Evolutionary conservation across 2,797 vertebrate genomes (phyloP).

Genomic region (Syngnathus acus): DNA sequence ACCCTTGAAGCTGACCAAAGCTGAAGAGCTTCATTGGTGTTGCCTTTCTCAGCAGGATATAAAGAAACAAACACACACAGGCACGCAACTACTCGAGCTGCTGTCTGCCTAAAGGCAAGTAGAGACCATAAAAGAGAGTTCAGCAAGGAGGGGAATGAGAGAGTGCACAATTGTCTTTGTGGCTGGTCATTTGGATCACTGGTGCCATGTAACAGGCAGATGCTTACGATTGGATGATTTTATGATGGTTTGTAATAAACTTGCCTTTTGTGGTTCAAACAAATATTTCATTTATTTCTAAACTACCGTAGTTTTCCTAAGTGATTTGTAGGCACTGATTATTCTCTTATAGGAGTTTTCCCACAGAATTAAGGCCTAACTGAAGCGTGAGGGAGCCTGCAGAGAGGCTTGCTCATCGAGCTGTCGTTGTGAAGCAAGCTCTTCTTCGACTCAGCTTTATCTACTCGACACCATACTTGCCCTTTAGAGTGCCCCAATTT

Average conservation of each 20-base stretch:
- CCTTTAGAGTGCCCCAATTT: not conserved
- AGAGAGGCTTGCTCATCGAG: slow-evolving; percentile 26
- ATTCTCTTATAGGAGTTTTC: not conserved
- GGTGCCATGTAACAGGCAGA: no score
- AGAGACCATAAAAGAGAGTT: slow-evolving; percentile 42
- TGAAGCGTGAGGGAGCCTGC: slow-evolving; percentile 7
- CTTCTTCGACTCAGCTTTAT: slow-evolving; percentile 18
- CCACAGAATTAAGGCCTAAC: not conserved
- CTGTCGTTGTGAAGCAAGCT: slow-evolving; percentile 37
- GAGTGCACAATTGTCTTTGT: slow-evolving; percentile 15
- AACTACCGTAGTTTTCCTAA: not conserved
- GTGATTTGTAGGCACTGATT: not conserved
- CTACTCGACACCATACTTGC: slow-evolving; percentile 19
- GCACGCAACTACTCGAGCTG: slow-evolving; percentile 16
- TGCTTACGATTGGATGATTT: no score
- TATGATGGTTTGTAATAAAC: no score
- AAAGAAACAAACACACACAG: slow-evolving; percentile 22
- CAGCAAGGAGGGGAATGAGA: slow-evolving; percentile 4
- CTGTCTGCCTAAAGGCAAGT: slow-evolving; percentile 31
- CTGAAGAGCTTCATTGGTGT: slow-evolving; percentile 16
- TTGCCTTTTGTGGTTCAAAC: no score
- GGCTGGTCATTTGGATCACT: no score
- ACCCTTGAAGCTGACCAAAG: slow-evolving; percentile 25
- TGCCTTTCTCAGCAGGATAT: slow-evolving; percentile 6
- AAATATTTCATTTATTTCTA: not conserved